Percentiles rank a stretch among this genome's conserved stretches.
These are phyloP conservation scores for Perca flavescens DNA, from an alignment of 2,113 vertebrate genomes.

Conservation along the genomic window DNA sequence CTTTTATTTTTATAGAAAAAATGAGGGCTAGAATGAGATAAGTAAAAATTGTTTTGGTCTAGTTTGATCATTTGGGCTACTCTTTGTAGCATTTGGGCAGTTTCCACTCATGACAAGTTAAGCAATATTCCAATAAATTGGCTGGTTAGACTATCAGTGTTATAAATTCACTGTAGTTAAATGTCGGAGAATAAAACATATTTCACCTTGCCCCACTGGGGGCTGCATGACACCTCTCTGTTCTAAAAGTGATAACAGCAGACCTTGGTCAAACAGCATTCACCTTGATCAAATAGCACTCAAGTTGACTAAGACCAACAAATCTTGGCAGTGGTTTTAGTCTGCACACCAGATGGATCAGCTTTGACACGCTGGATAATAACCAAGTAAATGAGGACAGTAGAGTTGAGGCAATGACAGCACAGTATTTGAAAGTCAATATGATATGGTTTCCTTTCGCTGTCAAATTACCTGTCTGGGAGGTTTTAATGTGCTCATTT, in stretches of 20 bases:
- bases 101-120: no score
- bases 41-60: background rate
- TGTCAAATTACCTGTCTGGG: conserved; percentile 57
- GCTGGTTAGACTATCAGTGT: background rate
- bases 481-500: conserved; percentile 51
- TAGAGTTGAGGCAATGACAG: conserved; percentile 44
- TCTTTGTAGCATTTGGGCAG: background rate
- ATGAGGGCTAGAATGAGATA: no score
- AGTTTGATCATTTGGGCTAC: no score
- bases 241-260: conserved; percentile 40
- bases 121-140: no score
- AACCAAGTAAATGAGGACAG: conserved; percentile 46
- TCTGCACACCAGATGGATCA: conserved; percentile 62
- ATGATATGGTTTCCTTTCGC: conserved; percentile 21
- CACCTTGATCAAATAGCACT: conserved; percentile 62
- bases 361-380: conserved; percentile 53
- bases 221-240: background rate
- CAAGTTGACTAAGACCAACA: conserved; percentile 43
- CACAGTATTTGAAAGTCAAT: conserved; percentile 70
- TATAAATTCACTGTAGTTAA: conserved; percentile 2
- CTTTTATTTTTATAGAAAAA: no score
- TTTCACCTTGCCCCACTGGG: background rate
- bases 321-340: conserved; percentile 33
- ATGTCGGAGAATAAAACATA: conserved; percentile 6
- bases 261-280: conserved; percentile 55